Evolutionary conservation across 2,797 vertebrate species (phyloP), one percentile per base, ranked within the genome.

Genomic region (Kryptolebias ocellatus): DNA sequence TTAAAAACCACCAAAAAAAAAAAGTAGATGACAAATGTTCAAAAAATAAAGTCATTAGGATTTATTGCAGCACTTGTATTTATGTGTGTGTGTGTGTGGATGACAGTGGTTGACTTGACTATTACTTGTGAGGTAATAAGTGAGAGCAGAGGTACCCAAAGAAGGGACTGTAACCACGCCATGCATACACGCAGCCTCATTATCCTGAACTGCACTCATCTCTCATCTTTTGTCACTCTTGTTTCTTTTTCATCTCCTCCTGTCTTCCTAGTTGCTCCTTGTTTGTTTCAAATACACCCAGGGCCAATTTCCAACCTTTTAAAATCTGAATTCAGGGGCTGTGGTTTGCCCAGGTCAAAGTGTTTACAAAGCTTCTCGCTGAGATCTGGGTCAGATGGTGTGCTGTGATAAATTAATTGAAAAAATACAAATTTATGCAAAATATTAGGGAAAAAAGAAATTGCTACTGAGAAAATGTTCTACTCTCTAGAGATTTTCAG

Each of bases 181-280:
- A 44, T 4, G 76, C 76, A 88, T 74, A 73, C 77, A 80, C 71
- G 79, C 61, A 75, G 74, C 79, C 84, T 88, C 79, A 87, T 90
- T 89, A 90, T 79, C 65, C 64, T 50, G 53, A 84, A 53, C 42
- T 53, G 46, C 53, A 34, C 74, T 80, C 73, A 60, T 71, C 73
- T 79, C 60, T 66, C 56, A 74, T 70, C 42, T 67, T 52, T 47
- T 62, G 67, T 72, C 67, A 60, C 56, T 55, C 42, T 46, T 8
- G 60, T 64, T 60, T 52, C 56, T 37, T 61, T 52, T 37, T 52
- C 52, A 39, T 46, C 51, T 51, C 34, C 65, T 64, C 24, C 64
- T 24, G 34, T 45, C 31, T 53, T 53, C 17, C 51, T 58, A 49
- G 5, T 42, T 20, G 20, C 8, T 50, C 54, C 50, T 69, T 27